Percentiles rank a stretch among this genome's conserved stretches.
phyloP scores from a whole-genome alignment of 37 sponge, comb jelly and placozoan species.

The Diacarnus erythraeanus region DNA sequence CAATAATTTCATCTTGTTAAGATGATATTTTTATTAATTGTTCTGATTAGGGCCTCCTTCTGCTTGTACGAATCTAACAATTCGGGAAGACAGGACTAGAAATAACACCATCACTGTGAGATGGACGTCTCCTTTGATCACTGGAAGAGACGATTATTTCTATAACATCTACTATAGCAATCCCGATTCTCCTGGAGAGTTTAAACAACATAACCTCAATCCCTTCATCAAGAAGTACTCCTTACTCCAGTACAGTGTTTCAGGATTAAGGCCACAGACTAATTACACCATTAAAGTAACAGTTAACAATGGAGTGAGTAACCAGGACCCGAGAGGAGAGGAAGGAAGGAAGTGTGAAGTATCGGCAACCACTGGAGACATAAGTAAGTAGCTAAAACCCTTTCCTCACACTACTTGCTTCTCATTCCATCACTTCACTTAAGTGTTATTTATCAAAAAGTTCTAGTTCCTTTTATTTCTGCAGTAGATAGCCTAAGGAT shows the following conservation, averaged over 20 bases:
- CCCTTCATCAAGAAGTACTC: background rate
- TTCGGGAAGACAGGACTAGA: background rate
- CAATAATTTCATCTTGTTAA: too few species aligned
- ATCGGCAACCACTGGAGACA: background rate
- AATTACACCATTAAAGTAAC: conserved; percentile 8
- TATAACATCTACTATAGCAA: background rate
- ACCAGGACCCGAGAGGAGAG: background rate
- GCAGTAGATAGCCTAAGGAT: too few species aligned
- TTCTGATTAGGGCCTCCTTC: background rate
- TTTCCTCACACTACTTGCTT: too few species aligned
- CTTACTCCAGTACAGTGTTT: background rate
- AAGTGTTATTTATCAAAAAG: too few species aligned
- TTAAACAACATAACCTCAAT: background rate
- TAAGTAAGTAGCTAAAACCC: too few species aligned
- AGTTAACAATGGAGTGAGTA: conserved; percentile 11
- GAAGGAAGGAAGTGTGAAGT: background rate
- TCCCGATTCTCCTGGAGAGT: background rate
- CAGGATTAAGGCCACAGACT: conserved; percentile 1
- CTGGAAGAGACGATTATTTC: background rate
- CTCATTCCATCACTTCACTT: too few species aligned
- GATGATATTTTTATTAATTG: background rate
- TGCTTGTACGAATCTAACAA: background rate
- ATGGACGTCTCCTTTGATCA: background rate
- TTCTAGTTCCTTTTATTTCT: too few species aligned
- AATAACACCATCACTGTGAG: background rate